phyloP scores from a whole-genome alignment of 2,888 invertebrate species.

The Amphipoea oculea region DNA sequence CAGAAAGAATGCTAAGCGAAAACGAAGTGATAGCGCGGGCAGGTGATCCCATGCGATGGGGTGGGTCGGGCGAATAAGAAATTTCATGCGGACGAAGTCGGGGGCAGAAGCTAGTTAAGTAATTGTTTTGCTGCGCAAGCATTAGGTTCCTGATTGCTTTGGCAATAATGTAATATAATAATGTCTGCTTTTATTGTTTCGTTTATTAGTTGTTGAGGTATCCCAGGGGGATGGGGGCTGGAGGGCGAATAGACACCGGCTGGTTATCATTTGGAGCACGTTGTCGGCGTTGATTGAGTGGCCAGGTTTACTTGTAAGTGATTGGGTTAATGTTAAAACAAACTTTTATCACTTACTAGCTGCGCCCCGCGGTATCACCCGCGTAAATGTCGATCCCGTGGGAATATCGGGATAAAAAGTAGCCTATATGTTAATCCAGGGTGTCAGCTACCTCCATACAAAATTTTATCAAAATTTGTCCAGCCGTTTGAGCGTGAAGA shows the following conservation, averaged over 20 bases:
- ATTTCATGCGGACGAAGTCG: background rate
- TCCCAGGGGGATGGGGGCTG: background rate
- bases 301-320: slow-evolving; percentile 17
- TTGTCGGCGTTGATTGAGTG: slow-evolving; percentile 37
- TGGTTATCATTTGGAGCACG: slow-evolving; percentile 36
- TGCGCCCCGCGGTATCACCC: too few relatives aligned
- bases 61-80: background rate
- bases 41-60: background rate
- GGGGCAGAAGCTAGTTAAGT: background rate
- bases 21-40: background rate
- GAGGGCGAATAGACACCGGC: slow-evolving; percentile 29
- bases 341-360: background rate
- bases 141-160: slow-evolving; percentile 31
- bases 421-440: too few relatives aligned
- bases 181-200: slow-evolving; percentile 41
- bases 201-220: slow-evolving; percentile 41
- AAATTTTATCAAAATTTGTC: too few relatives aligned
- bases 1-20: background rate
- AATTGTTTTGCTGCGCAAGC: slow-evolving; percentile 24
- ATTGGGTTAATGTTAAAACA: slow-evolving; percentile 13
- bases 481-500: too few relatives aligned
- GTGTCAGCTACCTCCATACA: too few relatives aligned
- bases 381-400: too few relatives aligned
- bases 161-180: slow-evolving; percentile 39
- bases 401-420: too few relatives aligned